Percentiles rank a stretch among this genome's conserved stretches.
Evolutionary conservation across 1,140 invertebrate species (phyloP).

Genomic region (Linepithema humile): DNA sequence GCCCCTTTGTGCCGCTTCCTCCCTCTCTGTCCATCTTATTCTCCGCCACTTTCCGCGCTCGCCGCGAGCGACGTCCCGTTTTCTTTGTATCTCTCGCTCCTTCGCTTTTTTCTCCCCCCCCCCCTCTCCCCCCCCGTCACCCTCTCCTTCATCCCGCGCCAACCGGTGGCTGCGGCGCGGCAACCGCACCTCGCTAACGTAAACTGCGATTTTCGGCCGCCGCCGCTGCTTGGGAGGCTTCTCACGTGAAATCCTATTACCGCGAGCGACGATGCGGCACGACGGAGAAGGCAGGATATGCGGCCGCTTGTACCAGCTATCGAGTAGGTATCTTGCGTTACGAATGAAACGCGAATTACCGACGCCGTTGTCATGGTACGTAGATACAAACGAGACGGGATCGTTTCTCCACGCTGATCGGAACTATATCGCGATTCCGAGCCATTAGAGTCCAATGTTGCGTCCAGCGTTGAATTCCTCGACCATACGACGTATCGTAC

Average conservation of each 20-base stretch:
- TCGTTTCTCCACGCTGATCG: slow-evolving; percentile 21
- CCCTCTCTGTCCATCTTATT: not conserved
- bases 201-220: slow-evolving; percentile 79
- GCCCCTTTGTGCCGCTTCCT: not conserved
- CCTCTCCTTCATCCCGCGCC: not conserved
- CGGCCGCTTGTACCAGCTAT: not conserved
- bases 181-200: slow-evolving; percentile 64
- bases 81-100: slow-evolving; percentile 40
- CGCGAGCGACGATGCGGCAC: slow-evolving; percentile 63
- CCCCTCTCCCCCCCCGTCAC: not conserved
- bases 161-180: slow-evolving; percentile 34
- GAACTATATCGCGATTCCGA: not conserved
- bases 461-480: not conserved
- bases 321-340: slow-evolving; percentile 34
- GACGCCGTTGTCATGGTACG: slow-evolving; percentile 26
- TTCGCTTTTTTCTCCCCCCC: slow-evolving; percentile 18
- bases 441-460: slow-evolving; percentile 13
- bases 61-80: slow-evolving; percentile 18
- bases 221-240: slow-evolving; percentile 76
- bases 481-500: not conserved
- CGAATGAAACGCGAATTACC: slow-evolving; percentile 46
- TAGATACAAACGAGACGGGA: slow-evolving; percentile 48
- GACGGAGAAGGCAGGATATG: not conserved
- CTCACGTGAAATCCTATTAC: slow-evolving; percentile 78
- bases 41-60: slow-evolving; percentile 45